Evolutionary conservation across 2,113 vertebrate species (phyloP).

Genomic region (Protomyctophum bolini): DNA sequence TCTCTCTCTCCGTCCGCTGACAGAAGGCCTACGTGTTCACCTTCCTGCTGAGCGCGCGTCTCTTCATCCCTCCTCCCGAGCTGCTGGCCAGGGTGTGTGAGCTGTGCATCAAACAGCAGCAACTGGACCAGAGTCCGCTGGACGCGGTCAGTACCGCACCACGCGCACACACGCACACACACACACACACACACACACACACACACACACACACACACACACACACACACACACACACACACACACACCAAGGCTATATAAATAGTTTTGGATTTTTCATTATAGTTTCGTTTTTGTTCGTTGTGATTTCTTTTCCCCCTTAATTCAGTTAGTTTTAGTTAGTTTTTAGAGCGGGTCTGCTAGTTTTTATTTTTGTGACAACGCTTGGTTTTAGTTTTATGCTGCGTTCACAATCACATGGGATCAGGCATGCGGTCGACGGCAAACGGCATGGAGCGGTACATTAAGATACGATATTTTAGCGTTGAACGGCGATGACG

Average conservation of each 20-base stretch:
- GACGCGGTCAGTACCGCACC: slow-evolving; percentile 83
- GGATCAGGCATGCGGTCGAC: no score
- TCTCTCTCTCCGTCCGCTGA: slow-evolving; percentile 26
- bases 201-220: slow-evolving; percentile 15
- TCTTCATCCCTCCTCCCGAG: slow-evolving; percentile 90
- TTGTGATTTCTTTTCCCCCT: no score
- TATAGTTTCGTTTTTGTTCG: no score
- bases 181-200: slow-evolving; percentile 1
- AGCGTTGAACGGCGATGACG: no score
- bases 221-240: background rate
- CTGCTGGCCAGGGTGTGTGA: slow-evolving; percentile 88
- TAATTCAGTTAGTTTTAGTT: no score
- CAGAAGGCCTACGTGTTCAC: slow-evolving; percentile 94
- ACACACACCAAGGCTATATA: background rate
- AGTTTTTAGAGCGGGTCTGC: no score
- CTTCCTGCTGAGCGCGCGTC: slow-evolving; percentile 90
- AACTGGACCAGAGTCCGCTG: slow-evolving; percentile 86
- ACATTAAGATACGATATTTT: no score
- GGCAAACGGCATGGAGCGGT: no score
- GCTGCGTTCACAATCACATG: no score
- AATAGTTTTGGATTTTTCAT: no score
- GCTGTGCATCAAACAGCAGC: slow-evolving; percentile 90
- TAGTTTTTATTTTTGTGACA: no score
- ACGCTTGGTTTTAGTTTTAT: no score
- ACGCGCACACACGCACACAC: background rate